Conservation (phyloP, 2,888 invertebrate genomes). For the Cloeon dipterum region DNA sequence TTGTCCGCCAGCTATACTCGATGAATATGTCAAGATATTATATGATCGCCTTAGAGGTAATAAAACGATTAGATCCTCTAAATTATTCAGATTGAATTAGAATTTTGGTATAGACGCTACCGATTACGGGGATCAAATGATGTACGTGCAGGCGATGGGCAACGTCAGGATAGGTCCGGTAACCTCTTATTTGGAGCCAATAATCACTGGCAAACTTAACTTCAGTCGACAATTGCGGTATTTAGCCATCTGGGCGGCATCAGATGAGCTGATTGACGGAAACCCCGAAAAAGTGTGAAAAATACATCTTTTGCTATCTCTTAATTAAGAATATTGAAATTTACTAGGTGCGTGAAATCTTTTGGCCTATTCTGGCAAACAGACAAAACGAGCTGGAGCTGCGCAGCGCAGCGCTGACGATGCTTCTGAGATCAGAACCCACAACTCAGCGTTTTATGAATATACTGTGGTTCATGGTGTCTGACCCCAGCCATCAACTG, state of each 20-base stretch:
- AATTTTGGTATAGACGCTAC: slow-evolving; percentile 26
- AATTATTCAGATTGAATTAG: neutral
- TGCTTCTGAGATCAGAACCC: slow-evolving; percentile 37
- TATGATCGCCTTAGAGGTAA: neutral
- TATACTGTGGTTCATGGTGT: slow-evolving; percentile 39
- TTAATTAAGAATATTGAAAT: slow-evolving; percentile 1
- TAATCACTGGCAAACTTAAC: slow-evolving; percentile 18
- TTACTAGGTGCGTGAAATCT: slow-evolving; percentile 29
- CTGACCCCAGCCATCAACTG: slow-evolving; percentile 32
- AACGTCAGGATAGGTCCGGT: slow-evolving; percentile 35
- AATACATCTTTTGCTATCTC: neutral
- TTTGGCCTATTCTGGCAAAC: slow-evolving; percentile 44
- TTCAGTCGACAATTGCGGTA: slow-evolving; percentile 33
- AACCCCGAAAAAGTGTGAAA: slow-evolving; percentile 25
- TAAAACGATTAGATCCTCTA: too few species aligned
- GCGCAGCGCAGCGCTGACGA: slow-evolving; percentile 36
- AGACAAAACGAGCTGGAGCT: slow-evolving; percentile 40
- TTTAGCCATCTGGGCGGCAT: slow-evolving; percentile 39
- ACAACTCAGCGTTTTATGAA: slow-evolving; percentile 39
- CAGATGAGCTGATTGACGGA: slow-evolving; percentile 24
- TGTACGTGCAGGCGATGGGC: slow-evolving; percentile 45
- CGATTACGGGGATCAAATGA: slow-evolving; percentile 39
- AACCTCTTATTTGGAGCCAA: slow-evolving; percentile 24
- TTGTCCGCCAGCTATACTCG: slow-evolving; percentile 3
- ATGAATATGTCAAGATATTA: slow-evolving; percentile 1